These are phyloP conservation scores for Periophthalmodon schlosseri DNA, from an alignment of 2,113 vertebrate genomes.

Conservation along the genomic window DNA sequence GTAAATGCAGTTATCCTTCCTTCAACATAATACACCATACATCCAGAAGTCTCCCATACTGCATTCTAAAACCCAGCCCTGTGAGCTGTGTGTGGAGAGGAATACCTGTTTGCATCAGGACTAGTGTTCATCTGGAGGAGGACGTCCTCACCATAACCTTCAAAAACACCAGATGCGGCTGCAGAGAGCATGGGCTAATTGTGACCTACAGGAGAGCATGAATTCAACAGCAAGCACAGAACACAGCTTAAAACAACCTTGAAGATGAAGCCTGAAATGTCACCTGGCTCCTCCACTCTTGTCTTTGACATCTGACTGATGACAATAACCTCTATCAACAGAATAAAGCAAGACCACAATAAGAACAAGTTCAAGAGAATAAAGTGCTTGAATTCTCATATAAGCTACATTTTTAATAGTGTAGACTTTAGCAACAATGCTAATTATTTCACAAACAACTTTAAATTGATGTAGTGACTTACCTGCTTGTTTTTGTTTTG, in stretches of 20 bases:
- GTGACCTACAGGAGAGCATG: slow-evolving; percentile 23
- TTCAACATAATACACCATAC: not conserved
- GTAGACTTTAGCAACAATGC: not conserved
- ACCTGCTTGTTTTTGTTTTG: not conserved
- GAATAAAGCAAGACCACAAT: too few relatives aligned
- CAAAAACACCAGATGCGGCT: slow-evolving; percentile 16
- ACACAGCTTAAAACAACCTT: slow-evolving; percentile 12
- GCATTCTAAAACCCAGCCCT: slow-evolving; percentile 25
- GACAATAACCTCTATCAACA: not conserved
- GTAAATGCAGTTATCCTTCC: not conserved
- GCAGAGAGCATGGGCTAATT: slow-evolving; percentile 44
- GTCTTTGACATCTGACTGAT: not conserved
- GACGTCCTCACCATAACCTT: slow-evolving; percentile 46
- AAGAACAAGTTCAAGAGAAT: too few relatives aligned
- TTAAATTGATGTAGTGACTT: not conserved
- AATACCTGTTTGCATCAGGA: slow-evolving; percentile 27
- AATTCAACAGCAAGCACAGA: slow-evolving; percentile 20
- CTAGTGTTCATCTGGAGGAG: slow-evolving; percentile 38
- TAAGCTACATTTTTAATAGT: too few relatives aligned
- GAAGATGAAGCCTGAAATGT: not conserved
- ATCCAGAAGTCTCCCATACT: not conserved
- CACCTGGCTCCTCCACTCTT: not conserved
- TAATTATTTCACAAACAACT: not conserved
- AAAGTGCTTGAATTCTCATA: too few relatives aligned
- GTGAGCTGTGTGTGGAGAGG: slow-evolving; percentile 15